Conservation (phyloP, 1,140 invertebrate genomes). For the roundworm (Caenorhabditis elegans) region DNA sequence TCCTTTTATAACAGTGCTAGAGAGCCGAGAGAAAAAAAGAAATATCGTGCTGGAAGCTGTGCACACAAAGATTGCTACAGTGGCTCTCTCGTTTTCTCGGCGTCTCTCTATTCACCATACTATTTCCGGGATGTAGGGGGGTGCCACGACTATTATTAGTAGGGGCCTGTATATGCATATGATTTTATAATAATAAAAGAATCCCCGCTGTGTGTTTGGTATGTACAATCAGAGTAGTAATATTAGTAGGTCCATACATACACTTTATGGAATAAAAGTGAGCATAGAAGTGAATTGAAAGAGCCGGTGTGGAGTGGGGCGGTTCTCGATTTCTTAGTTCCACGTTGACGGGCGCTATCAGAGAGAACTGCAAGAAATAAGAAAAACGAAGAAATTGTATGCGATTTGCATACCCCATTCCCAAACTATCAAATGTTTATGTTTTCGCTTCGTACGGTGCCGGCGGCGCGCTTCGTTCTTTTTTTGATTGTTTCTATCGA, state of each 20-base stretch:
- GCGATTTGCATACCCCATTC: constrained; percentile 29
- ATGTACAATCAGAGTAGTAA: constrained; percentile 6
- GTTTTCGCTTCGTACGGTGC: constrained; percentile 13
- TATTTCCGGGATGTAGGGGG: not conserved
- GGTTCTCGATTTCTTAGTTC: not conserved
- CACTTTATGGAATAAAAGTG: too few relatives aligned
- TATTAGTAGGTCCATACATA: too few relatives aligned
- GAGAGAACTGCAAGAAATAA: not conserved
- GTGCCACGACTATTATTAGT: constrained; percentile 26
- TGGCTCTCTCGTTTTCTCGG: not conserved
- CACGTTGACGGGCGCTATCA: not conserved
- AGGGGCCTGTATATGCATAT: not conserved
- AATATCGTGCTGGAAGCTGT: constrained; percentile 31
- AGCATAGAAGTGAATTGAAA: too few relatives aligned
- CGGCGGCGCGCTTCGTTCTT: not conserved
- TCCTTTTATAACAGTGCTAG: not conserved
- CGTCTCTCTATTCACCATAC: not conserved
- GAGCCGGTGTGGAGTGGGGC: not conserved
- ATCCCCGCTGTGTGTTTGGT: constrained; percentile 10
- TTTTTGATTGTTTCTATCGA: not conserved
- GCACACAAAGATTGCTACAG: constrained; percentile 23
- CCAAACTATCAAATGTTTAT: constrained; percentile 31
- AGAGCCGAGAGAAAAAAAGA: not conserved
- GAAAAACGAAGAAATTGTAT: not conserved
- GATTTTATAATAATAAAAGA: constrained; percentile 19